Base-by-base conservation (phyloP, 2,888 invertebrate genomes). In the Prosopocoilus inquinatus region DNA sequence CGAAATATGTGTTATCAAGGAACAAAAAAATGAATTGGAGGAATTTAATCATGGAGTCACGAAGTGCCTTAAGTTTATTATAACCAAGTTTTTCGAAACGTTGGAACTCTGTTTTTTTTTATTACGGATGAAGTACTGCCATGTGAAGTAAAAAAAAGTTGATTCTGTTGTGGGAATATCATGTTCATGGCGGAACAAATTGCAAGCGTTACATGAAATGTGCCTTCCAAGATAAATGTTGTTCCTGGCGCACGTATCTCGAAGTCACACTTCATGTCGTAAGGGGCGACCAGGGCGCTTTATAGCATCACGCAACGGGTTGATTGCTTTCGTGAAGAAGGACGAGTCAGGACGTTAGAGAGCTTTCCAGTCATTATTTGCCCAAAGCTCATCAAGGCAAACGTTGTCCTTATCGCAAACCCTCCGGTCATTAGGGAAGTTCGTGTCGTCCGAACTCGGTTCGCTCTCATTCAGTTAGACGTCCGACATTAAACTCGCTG, bases 241-340 rank as follows among this genome's bases (percentile, higher is more conserved):
- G 33, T 53, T 28, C 16, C 34, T 39, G 47, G 47, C 28, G 33
- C 63, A 55, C 61, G 56, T 58, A 63, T 59, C 56, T 63, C 55
- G 51, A 61, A 61, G 61, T 61, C 61, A 59, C 61, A 61, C 61
- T 63, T 63, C 53, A 53, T 55, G 56, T 60, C 60, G 52, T 57
- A 52, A 55, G 59, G 61, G 60, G 58, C 55, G 58, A 59, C 58
- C 50, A 46, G 53, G 55, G 53, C 59, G 58, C 63, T 76, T 77
- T 75, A 77, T 72, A 75, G 71, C 71, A 70, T 75, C 76, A 77
- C 75, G 75, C 75, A 75, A 75, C 67, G 71, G 73, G 74, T 75
- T 77, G 75, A 76, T 76, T 76, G 75, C 75, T 71, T 72, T 68
- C 68, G 65, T 59, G 64, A 64, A 60, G 64, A 65, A 67, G 67